Base-by-base conservation (phyloP, 2,888 invertebrate genomes). In the Trichopoda pennipes region DNA sequence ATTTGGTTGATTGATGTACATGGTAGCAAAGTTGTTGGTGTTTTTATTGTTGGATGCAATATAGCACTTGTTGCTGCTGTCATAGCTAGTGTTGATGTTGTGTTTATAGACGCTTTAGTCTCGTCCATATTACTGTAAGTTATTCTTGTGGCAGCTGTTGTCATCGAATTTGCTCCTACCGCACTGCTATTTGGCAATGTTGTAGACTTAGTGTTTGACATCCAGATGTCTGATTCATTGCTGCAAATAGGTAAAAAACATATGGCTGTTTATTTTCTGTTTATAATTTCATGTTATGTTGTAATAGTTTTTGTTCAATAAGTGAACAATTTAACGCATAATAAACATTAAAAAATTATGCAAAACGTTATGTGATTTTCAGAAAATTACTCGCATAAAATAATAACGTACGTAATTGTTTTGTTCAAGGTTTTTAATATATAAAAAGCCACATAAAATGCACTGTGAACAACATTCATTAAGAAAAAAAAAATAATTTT, bases 1-100 rank as follows among this genome's bases (percentile, higher is more conserved):
- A 85, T 82, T 51, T 84, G 80, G 80, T 66, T 84, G 83, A 84
- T 77, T 79, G 83, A 81, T 82, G 84, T 74, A 84, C 83, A 80
- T 69, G 58, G 70, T 73, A 79, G 68, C 17, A 56, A 56, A 77
- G 79, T 76, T 81, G 68, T 21, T 61, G 75, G 19, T 53, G 63
- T 28, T 28, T 6, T 6, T 60, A 76, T 74, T 61, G 77, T 56
- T 58, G 78, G 76, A 38, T 78, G 78, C 38, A 63, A 55, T 47
- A 74, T 78, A 23, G 81, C 64, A 61, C 73, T 80, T 78, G 83
- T 60, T 58, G 72, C 28, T 72, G 80, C 47, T 72, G 82, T 19
- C 56, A 78, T 68, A 69, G 74, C 49, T 61, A 68, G 55, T 68
- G 81, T 60, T 58, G 44, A 14, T 66, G 72, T 70, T 77, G 75